Evolutionary conservation across 2,797 vertebrate genomes (phyloP).

Genomic region (Sternarchorhynchus goeldii): DNA sequence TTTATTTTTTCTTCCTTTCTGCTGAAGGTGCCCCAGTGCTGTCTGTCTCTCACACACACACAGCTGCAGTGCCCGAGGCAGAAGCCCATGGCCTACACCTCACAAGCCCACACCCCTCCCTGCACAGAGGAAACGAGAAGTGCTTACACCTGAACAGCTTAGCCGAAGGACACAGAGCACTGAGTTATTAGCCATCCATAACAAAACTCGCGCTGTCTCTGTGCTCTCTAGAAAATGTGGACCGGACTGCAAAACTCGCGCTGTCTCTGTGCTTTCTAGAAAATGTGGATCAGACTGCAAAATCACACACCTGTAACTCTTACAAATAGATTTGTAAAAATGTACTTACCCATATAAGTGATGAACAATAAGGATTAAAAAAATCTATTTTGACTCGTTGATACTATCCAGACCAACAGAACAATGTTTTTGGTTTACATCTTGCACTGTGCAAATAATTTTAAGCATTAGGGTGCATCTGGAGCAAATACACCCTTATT

Average conservation of each 20-base stretch:
- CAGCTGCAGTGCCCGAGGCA: constrained; percentile 54
- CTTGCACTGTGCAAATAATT: background rate
- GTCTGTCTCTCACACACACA: constrained; percentile 51
- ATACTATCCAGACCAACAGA: constrained; percentile 1
- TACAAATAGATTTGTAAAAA: no score
- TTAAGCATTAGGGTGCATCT: background rate
- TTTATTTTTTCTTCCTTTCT: constrained; percentile 58
- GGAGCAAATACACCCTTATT: constrained; percentile 11
- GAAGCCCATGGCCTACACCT: constrained; percentile 48
- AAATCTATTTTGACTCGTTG: background rate
- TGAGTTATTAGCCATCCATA: constrained; percentile 50
- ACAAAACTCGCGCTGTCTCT: constrained; percentile 44
- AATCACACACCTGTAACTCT: no score
- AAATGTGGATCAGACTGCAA: no score
- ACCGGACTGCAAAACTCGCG: constrained; percentile 34
- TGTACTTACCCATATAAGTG: no score
- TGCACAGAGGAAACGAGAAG: constrained; percentile 56
- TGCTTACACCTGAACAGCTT: constrained; percentile 57
- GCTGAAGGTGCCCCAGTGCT: constrained; percentile 39
- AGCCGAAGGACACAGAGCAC: constrained; percentile 63
- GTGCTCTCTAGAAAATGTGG: background rate
- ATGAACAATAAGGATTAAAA: no score
- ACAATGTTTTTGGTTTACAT: constrained; percentile 23
- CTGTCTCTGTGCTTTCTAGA: constrained; percentile 12
- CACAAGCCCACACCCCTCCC: constrained; percentile 41